Evolutionary conservation across 2,113 vertebrate genomes (phyloP).

Genomic region (Chascanopsetta lugubris): DNA sequence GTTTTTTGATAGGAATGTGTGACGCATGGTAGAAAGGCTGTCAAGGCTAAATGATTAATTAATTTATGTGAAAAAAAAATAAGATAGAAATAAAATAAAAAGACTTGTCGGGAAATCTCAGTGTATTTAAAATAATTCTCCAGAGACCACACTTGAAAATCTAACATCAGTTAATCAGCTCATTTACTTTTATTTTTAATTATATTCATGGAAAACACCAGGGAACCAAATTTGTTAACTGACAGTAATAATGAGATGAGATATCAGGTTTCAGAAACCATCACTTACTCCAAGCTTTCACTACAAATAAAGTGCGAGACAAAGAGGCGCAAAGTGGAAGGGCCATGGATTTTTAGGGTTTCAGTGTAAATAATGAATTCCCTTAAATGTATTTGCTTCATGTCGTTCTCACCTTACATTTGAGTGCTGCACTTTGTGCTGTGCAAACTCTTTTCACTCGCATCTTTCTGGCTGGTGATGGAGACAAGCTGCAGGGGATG

Average conservation of each 20-base stretch:
- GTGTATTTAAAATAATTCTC: not conserved
- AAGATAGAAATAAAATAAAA: not conserved
- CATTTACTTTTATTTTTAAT: too few species aligned
- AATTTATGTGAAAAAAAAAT: not conserved
- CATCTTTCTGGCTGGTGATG: slow-evolving; percentile 51
- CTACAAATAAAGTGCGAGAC: not conserved
- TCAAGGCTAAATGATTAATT: not conserved
- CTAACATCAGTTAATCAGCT: not conserved
- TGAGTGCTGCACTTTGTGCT: slow-evolving; percentile 14
- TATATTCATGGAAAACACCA: not conserved
- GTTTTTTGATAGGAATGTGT: not conserved
- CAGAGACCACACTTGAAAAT: not conserved
- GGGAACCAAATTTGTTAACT: not conserved
- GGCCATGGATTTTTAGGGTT: not conserved
- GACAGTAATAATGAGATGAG: not conserved
- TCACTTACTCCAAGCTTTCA: not conserved
- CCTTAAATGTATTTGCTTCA: not conserved
- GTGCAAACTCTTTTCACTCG: slow-evolving; percentile 32
- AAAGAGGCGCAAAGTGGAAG: not conserved
- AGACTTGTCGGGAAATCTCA: not conserved
- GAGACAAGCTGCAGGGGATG: slow-evolving; percentile 57
- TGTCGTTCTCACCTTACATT: slow-evolving; percentile 14
- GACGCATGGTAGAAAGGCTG: slow-evolving; percentile 3
- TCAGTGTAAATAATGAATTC: slow-evolving; percentile 3
- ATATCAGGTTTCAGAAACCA: not conserved